Base-by-base conservation (phyloP, 2,113 vertebrate species). In the Corapipo altera region DNA sequence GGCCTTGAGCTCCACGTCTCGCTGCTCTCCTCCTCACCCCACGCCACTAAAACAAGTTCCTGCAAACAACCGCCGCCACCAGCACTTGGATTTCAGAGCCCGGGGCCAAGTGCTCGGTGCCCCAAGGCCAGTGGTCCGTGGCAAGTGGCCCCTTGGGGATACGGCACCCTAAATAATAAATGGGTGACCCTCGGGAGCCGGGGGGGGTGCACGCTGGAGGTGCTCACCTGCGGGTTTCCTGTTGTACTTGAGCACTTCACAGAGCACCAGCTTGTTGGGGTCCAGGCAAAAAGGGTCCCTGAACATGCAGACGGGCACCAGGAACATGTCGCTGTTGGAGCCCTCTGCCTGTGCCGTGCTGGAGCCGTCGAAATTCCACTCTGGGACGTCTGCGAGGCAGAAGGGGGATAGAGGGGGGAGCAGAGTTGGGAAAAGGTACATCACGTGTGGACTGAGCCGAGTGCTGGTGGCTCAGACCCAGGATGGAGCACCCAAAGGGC, bases 311-410 rank as follows among this genome's bases (percentile, higher is more conserved):
- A 98, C 97, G 0, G 98, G 98, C 41, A 97, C 61, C 55, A 97
- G 90, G 96, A 98, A 98, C 98, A 99, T 99, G 96, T 99, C 99
- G 1, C 99, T 99, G 97, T 99, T 98, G 86, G 98, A 98, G 37
- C 98, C 98, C 73, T 98, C 91, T 0, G 98, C 88, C 95, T 99
- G 99, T 4, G 92, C 96, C 0, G 98, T 98, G 89, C 98, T 98
- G 88, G 98, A 97, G 28, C 98, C 97, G 30, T 97, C 97, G 1
- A 98, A 98, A 94, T 98, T 98, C 98, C 98, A 99, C 92, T 98
- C 98, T 0, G 98, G 94, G 7, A 99, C 90, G 5, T 99, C 98
- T 99, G 94, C 0, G 2, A 51, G 44, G 55, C 21, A 73, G 41
- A 30, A 82, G 7, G 27, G 57, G 30, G 22, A 24, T 4, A 18